Base-by-base conservation (phyloP, 2,888 invertebrate genomes). In the Electrophaes corylata region DNA sequence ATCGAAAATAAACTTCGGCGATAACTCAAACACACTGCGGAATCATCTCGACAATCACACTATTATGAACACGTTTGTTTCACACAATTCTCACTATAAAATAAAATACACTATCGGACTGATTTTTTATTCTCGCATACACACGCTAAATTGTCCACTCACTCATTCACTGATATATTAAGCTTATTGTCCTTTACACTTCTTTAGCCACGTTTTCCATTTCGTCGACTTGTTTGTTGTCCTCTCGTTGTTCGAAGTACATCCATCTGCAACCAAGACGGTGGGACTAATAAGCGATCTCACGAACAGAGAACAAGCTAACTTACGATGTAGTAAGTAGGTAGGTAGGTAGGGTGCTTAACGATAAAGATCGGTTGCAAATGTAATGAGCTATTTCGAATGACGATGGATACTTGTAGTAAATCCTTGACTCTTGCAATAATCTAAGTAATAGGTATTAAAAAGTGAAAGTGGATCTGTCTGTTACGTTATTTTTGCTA, bases 181-280 rank as follows among this genome's bases (percentile, higher is more conserved):
- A 71, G 71, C 70, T 72, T 67, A 67, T 50, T 67, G 73, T 71
- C 68, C 60, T 54, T 68, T 76, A 80, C 48, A 78, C 72, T 67
- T 78, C 77, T 54, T 72, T 78, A 48, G 70, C 71, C 20, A 75
- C 77, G 50, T 73, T 74, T 47, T 78, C 78, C 70, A 72, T 72
- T 54, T 78, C 78, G 12, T 77, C 78, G 3, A 75, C 73, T 66
- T 78, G 68, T 45, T 70, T 71, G 43, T 54, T 65, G 60, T 65
- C 72, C 52, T 63, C 67, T 45, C 50, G 67, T 64, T 95, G 94
- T 76, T 95, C 94, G 64, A 93, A 91, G 78, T 95, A 95, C 90
- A 95, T 93, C 95, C 95, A 95, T 51, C 95, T 95, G 84, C 51
- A 88, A 85, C 52, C 12, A 48, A 39, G 51, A 51, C 62, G 51